Evolutionary conservation across 2,888 invertebrate species (phyloP).

Genomic region (Siphlonurus alternatus): DNA sequence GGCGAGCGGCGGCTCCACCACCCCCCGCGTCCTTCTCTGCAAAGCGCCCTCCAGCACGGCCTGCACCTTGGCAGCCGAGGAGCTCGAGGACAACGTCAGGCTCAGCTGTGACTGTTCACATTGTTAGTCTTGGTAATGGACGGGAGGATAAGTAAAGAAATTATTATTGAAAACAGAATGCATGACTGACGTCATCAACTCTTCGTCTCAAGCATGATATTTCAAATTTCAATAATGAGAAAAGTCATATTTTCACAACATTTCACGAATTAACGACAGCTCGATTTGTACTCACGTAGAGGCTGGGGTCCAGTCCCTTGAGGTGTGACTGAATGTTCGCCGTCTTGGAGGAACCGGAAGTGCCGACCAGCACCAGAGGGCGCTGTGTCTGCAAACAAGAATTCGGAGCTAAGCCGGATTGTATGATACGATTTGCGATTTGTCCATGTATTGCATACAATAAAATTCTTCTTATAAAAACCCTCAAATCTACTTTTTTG

Average conservation of each 20-base stretch:
- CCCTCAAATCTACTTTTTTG: no score
- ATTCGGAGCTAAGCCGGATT: neutral
- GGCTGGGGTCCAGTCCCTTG: slow-evolving; percentile 45
- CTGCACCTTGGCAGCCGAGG: slow-evolving; percentile 81
- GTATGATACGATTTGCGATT: no score
- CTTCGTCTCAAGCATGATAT: no score
- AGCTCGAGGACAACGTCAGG: slow-evolving; percentile 83
- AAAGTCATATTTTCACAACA: neutral
- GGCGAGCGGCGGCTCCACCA: slow-evolving; percentile 77
- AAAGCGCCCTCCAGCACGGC: slow-evolving; percentile 70
- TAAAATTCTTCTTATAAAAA: no score
- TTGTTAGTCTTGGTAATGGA: no score
- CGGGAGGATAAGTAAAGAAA: no score
- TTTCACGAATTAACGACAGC: neutral
- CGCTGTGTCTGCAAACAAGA: slow-evolving; percentile 38
- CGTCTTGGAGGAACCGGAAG: slow-evolving; percentile 85
- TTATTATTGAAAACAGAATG: slow-evolving; percentile 13
- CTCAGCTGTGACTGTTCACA: slow-evolving; percentile 58
- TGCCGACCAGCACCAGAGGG: slow-evolving; percentile 73
- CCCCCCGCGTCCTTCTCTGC: slow-evolving; percentile 79
- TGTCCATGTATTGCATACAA: no score
- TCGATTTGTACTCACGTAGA: slow-evolving; percentile 38
- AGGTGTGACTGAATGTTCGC: slow-evolving; percentile 74
- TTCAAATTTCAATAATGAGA: neutral
- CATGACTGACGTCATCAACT: no score